phyloP scores from a whole-genome alignment of 2,888 invertebrate genomes.

The Oeneis ivallda region DNA sequence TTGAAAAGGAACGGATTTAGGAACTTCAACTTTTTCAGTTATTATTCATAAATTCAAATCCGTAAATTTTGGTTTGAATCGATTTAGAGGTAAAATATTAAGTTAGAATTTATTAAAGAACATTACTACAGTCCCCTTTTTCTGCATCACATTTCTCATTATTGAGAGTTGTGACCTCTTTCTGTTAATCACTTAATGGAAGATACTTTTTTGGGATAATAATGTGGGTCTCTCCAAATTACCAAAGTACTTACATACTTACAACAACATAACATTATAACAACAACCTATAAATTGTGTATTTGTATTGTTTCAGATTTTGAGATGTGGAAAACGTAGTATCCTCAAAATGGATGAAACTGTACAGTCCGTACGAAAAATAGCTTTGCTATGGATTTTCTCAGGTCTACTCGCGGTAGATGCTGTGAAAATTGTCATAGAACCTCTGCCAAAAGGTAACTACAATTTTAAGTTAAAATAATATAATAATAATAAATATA shows the following conservation, averaged over 20 bases:
- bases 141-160: no score
- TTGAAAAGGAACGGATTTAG: conserved; percentile 69
- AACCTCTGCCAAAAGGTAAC: conserved; percentile 78
- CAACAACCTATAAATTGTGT: conserved; percentile 6
- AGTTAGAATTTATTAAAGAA: conserved; percentile 1
- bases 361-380: conserved; percentile 50
- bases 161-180: no score
- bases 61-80: conserved; percentile 69
- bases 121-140: no score
- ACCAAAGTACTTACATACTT: neutral
- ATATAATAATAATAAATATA: no score
- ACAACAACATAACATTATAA: no score
- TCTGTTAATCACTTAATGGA: no score
- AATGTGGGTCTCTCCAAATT: no score
- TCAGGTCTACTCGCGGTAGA: conserved; percentile 60
- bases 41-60: conserved; percentile 80
- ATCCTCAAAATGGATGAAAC: conserved; percentile 58
- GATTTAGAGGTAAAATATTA: conserved; percentile 60
- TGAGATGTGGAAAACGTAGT: conserved; percentile 56
- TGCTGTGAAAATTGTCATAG: conserved; percentile 76
- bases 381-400: conserved; percentile 66
- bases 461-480: conserved; percentile 35
- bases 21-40: conserved; percentile 72
- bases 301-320: conserved; percentile 55
- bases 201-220: no score